Base-by-base conservation (phyloP, 2,797 vertebrate genomes). In the Coendou prehensilis region DNA sequence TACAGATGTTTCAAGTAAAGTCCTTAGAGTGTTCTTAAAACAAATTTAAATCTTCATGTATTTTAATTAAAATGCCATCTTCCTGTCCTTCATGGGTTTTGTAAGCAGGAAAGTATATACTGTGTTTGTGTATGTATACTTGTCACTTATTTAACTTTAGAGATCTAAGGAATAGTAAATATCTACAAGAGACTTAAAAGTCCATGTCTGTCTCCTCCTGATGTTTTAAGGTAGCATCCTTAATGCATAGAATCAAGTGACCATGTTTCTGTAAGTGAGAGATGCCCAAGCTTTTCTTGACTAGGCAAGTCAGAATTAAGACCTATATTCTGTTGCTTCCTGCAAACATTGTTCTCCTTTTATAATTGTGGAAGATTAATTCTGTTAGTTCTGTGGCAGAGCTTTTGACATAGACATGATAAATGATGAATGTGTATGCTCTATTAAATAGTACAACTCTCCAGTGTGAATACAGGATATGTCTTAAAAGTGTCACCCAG, bases 1-100 rank as follows among this genome's bases (percentile, higher is more conserved):
- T 78, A 87, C 79, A 95, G 87, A 95, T 45, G 54, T 94, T 96
- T 90, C 96, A 64, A 95, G 7, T 97, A 93, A 94, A 96, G 54
- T 90, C 41, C 5, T 90, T 96, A 82, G 78, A 57, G 83, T 82
- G 15, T 88, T 76, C 89, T 97, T 94, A 78, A 96, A 94, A 57
- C 54, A 98, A 96, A 95, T 91, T 95, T 94, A 91, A 80, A 71
- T 89, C 50, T 69, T 50, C 81, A 45, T 79, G 63, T 37, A 69
- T 94, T 95, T 87, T 73, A 71, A 63, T 94, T 84, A 85, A 94
- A 87, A 96, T 93, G 73, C 91, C 81, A 61, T 87, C 80, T 79
- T 85, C 14, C 61, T 75, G 14, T 86, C 33, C 50, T 94, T 89
- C 87, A 33, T 91, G 88, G 67, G 41, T 89, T 97, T 90, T 84